Evolutionary conservation across 2,888 invertebrate genomes (phyloP).

Genomic region (Ditylenchus weischeri): DNA sequence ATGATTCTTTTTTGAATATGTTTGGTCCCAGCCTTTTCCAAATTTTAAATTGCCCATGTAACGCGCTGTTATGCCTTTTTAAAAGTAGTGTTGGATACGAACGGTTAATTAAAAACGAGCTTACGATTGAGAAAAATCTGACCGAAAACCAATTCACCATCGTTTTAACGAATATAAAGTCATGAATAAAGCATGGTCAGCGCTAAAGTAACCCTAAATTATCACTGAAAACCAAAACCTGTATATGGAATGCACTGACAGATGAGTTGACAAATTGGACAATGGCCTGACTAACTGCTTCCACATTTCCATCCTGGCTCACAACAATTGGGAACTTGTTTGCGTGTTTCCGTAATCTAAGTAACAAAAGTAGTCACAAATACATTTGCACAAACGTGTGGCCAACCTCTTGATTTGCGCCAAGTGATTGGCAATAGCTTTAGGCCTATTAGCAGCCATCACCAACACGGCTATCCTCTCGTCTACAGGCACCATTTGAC

Average conservation of each 20-base stretch:
- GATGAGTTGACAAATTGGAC: constrained; percentile 30
- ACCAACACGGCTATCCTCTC: constrained; percentile 46
- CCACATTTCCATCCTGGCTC: constrained; percentile 50
- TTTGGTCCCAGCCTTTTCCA: no score
- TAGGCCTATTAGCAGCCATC: constrained; percentile 47
- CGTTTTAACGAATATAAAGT: no score
- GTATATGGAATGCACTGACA: constrained; percentile 31
- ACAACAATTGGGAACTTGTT: constrained; percentile 49
- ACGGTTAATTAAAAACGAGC: no score
- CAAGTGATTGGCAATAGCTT: constrained; percentile 51
- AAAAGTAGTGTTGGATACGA: no score
- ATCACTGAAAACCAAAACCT: constrained; percentile 30
- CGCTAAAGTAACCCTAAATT: no score
- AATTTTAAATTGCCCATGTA: no score
- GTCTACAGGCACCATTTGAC: not conserved
- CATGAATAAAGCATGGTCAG: no score
- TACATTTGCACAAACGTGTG: not conserved
- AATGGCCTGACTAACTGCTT: constrained; percentile 38
- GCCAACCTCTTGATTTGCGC: constrained; percentile 27
- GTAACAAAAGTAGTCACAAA: not conserved
- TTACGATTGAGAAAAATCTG: no score
- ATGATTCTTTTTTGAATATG: no score
- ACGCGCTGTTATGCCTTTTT: no score
- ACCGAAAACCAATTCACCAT: no score
- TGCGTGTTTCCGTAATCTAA: constrained; percentile 35